A percentile compares a stretch with the other conserved stretches of the same genome.
phyloP scores from a whole-genome alignment of 2,888 invertebrate genomes.

The Scaptomyza flava region DNA sequence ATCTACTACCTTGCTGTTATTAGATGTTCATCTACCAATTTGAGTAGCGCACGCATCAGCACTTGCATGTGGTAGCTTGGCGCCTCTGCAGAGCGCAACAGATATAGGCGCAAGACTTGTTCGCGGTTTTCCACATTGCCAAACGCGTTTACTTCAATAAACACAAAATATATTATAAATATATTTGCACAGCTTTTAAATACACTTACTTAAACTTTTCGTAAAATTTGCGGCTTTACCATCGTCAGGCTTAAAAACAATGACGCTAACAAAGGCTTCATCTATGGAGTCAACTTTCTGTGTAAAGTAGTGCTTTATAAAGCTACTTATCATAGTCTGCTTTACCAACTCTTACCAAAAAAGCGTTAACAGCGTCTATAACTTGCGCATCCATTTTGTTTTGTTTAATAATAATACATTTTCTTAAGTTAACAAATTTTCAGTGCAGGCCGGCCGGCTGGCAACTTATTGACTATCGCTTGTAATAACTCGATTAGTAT shows the following conservation, averaged over 20 bases:
- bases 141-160: slow-evolving; percentile 86
- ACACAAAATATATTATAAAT: background rate
- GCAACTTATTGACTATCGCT: too few species aligned
- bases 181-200: background rate
- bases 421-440: too few species aligned
- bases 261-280: slow-evolving; percentile 94
- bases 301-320: background rate
- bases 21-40: slow-evolving; percentile 89
- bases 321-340: background rate
- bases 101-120: slow-evolving; percentile 89
- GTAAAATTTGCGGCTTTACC: slow-evolving; percentile 89
- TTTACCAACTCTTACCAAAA: slow-evolving; percentile 63
- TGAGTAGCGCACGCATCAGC: slow-evolving; percentile 90
- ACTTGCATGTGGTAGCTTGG: slow-evolving; percentile 91
- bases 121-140: slow-evolving; percentile 90
- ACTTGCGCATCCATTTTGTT: slow-evolving; percentile 78
- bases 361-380: slow-evolving; percentile 76
- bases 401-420: background rate
- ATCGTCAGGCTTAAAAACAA: slow-evolving; percentile 91
- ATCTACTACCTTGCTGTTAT: slow-evolving; percentile 91
- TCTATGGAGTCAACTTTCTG: slow-evolving; percentile 93
- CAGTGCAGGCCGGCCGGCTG: too few species aligned
- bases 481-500: too few species aligned
- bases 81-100: slow-evolving; percentile 89
- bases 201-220: slow-evolving; percentile 86